A percentile compares a stretch with the other conserved stretches of the same genome.
Evolutionary conservation across 2,888 invertebrate genomes (phyloP).

Genomic region (Dryomyza anilis): DNA sequence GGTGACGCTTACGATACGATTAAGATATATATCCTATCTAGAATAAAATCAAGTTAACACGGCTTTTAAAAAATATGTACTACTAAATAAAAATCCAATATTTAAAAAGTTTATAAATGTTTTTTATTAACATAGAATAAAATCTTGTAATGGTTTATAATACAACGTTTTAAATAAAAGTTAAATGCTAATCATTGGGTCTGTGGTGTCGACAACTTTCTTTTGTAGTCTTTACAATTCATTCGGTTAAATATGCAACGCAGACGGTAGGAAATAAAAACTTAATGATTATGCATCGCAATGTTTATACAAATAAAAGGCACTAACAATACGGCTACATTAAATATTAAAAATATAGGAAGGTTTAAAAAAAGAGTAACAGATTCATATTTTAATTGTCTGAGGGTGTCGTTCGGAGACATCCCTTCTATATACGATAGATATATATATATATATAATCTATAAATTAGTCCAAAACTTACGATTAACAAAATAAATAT

Average conservation of each 20-base stretch:
- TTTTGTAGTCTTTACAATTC: too few relatives aligned
- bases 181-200: conserved; percentile 22
- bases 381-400: too few relatives aligned
- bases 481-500: conserved; percentile 2
- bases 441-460: not conserved
- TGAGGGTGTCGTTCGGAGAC: too few relatives aligned
- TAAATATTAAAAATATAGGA: not conserved
- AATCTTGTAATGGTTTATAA: not conserved
- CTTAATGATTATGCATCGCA: not conserved
- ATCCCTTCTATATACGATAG: too few relatives aligned
- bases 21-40: too few relatives aligned
- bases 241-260: too few relatives aligned
- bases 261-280: too few relatives aligned
- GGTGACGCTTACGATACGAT: too few relatives aligned
- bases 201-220: not conserved
- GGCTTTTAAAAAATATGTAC: too few relatives aligned
- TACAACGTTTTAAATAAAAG: not conserved
- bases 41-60: too few relatives aligned
- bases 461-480: not conserved
- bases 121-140: not conserved
- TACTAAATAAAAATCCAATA: too few relatives aligned
- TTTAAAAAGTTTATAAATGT: too few relatives aligned
- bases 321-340: not conserved
- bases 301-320: conserved; percentile 14
- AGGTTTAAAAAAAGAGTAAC: not conserved